These are phyloP conservation scores for Erinaceus europaeus DNA, from an alignment of 2,113 vertebrate species.

Conservation along the genomic window DNA sequence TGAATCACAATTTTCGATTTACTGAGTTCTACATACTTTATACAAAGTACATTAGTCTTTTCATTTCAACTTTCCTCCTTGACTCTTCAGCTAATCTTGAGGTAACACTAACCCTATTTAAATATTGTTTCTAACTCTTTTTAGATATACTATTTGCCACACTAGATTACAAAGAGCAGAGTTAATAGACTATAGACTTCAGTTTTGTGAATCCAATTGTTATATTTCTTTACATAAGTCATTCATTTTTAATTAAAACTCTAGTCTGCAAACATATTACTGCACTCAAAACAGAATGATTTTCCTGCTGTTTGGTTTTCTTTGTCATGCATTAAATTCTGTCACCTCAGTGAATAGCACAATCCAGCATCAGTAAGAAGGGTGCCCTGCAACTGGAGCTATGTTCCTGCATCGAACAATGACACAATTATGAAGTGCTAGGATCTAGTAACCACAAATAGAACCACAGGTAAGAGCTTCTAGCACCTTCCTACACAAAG, in stretches of 20 bases:
- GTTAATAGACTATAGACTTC: slow-evolving; percentile 35
- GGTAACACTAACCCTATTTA: slow-evolving; percentile 49
- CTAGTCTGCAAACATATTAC: slow-evolving; percentile 67
- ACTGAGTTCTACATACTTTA: too few species aligned
- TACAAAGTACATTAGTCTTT: background rate
- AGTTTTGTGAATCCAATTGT: slow-evolving; percentile 44
- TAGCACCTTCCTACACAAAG: background rate
- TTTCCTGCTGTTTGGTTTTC: slow-evolving; percentile 65
- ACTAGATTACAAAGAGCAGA: slow-evolving; percentile 48
- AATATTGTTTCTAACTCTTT: slow-evolving; percentile 51
- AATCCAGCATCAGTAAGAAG: slow-evolving; percentile 35
- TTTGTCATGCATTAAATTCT: slow-evolving; percentile 66
- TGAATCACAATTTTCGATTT: too few species aligned
- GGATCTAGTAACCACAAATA: background rate
- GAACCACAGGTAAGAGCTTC: background rate
- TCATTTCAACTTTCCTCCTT: slow-evolving; percentile 36
- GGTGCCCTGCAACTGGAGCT: background rate
- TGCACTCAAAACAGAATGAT: slow-evolving; percentile 61
- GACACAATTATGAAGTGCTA: background rate
- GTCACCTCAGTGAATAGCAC: slow-evolving; percentile 48
- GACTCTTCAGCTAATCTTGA: slow-evolving; percentile 31
- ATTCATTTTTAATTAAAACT: slow-evolving; percentile 75
- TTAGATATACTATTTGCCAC: slow-evolving; percentile 10
- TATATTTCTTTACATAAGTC: slow-evolving; percentile 68
- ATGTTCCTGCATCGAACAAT: background rate